Evolutionary conservation across 2,113 vertebrate species (phyloP), one percentile per base, ranked within the genome.

Genomic region (Ancistrus triradiatus): DNA sequence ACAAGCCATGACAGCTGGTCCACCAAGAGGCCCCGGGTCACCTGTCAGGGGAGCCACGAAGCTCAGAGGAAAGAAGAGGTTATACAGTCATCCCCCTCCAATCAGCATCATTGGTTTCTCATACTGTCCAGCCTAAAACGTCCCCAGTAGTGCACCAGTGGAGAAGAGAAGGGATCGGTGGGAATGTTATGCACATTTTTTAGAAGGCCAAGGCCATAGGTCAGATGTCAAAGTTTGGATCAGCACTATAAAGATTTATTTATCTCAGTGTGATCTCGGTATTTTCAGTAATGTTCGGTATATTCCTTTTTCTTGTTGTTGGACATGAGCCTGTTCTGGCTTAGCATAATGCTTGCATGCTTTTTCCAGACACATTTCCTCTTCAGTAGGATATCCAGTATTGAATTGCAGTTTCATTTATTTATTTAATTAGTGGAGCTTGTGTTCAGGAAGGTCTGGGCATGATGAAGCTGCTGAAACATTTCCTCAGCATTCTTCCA

Each of bases 1-100:
- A 57, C 61, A 44, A 70, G 80, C 77, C 73, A 64, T 85, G 86
- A 83, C 83, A 85, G 84, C 81, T 81, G 78, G 76, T 70, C 77
- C 59, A 69, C 73, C 43, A 80, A 66, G 63, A 60, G 75, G 64
- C 68, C 68, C 72, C 61, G 37, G 70, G 70, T 77, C 53, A 72
- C 63, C 70, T 65, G 72, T 68, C 61, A 55, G 68, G 70, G 74
- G 64, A 69, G 57, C 27, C 22, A 22, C 66, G 53, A 57, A 66
- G 58, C 74, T 56, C 74, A 68, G 79, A 84, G 81, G 81, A 83
- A 83, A 53, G 56, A 73, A 73, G 66, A 77, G 79, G 81, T 83
- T 63, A 74, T 75, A 77, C 70, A 52, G 59, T 67, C 70, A 18
- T 42, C 48, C 35, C 35, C 42, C 40, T 52, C 57, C 51, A 8